Percentiles rank a stretch among this genome's conserved stretches.
These are phyloP conservation scores for Gymnodraco acuticeps DNA, from an alignment of 2,797 vertebrate genomes.

Conservation along the genomic window DNA sequence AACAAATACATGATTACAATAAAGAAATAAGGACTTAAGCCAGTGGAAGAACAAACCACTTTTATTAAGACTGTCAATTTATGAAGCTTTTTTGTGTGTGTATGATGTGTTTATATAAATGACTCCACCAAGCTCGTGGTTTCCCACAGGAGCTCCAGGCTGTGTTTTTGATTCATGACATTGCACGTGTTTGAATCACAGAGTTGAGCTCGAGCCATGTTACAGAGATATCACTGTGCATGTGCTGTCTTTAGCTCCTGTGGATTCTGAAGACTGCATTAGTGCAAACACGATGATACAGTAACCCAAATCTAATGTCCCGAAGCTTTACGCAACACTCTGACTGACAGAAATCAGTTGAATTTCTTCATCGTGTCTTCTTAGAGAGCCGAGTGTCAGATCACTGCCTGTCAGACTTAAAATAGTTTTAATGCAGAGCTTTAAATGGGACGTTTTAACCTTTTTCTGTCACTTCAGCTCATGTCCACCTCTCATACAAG, in stretches of 20 bases:
- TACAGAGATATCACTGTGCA: neutral
- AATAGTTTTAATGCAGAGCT: neutral
- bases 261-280: slow-evolving; percentile 2
- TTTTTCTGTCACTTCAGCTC: slow-evolving; percentile 5
- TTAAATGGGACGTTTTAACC: slow-evolving; percentile 10
- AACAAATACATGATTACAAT: neutral
- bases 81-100: too few species aligned
- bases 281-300: slow-evolving; percentile 22
- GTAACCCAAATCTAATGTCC: neutral
- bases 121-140: too few species aligned
- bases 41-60: too few species aligned
- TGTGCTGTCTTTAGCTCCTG: slow-evolving; percentile 29
- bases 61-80: too few species aligned
- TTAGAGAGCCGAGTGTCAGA: neutral
- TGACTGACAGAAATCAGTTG: slow-evolving; percentile 25
- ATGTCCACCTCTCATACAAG: neutral
- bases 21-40: too few species aligned
- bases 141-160: slow-evolving; percentile 26
- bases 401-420: slow-evolving; percentile 46
- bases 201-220: slow-evolving; percentile 2
- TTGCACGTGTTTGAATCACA: slow-evolving; percentile 30
- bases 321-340: neutral
- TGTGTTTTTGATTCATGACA: slow-evolving; percentile 29
- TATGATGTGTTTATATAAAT: too few species aligned
- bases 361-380: slow-evolving; percentile 42